Evolutionary conservation across 1,140 invertebrate species (phyloP), one percentile per base, ranked within the genome.

Genomic region (Pseudomyrmex pallidus): DNA sequence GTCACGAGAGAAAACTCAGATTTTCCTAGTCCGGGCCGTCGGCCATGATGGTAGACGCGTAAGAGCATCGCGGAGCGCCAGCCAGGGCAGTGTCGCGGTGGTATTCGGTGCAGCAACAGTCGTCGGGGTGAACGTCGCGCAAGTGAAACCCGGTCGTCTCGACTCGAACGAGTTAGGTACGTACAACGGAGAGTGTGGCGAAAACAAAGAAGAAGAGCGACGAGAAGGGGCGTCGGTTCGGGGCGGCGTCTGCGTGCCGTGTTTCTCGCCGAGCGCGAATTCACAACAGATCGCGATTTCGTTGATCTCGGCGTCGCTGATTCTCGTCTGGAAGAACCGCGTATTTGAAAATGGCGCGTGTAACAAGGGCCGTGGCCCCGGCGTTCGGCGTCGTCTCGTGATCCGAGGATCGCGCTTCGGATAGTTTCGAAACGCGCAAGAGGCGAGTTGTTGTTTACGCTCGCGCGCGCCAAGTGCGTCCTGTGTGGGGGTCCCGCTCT

Each of bases 1-100:
- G 90, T 91, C 90, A 91, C 83, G 84, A 87, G 89, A 89, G 89
- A 90, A 91, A 35, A 90, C 85, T 85, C 74, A 62, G 80, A 82
- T 90, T 90, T 89, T 90, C 84, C 88, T 74, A 84, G 52, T 74
- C 46, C 35, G 35, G 5, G 72, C 74, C 50, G 68, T 83, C 84
- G 70, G 77, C 90, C 88, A 91, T 91, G 70, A 90, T 88, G 84
- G 84, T 73, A 74, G 64, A 17, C 63, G 88, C 85, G 88, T 84
- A 91, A 74, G 66, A 83, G 87, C 25, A 85, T 83, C 8, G 61
- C 9, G 54, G 8, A 57, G 15, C 46, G 7, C n/a, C 35, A 17
- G 50, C 13, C 13, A 83, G 78, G 86, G 85, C 70, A 82, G 87
- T 86, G 56, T 72, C 82, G 62, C 13, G 3, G 61, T 54, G n/a